These are phyloP conservation scores for Anniella stebbinsi DNA, from an alignment of 2,797 vertebrate species.

Conservation along the genomic window DNA sequence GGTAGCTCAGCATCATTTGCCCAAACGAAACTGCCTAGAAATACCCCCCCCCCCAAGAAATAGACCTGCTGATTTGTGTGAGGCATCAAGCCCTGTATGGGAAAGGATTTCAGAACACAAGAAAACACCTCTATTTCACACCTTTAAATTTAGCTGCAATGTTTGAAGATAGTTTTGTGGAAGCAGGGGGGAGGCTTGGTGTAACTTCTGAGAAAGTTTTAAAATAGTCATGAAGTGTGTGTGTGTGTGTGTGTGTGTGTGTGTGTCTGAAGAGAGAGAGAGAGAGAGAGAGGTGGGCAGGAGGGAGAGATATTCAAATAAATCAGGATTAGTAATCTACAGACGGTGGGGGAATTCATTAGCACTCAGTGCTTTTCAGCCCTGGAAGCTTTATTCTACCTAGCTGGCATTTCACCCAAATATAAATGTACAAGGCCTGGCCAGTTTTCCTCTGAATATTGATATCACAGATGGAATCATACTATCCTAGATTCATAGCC, in stretches of 20 bases:
- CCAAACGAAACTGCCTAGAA: no score
- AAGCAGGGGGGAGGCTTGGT: background rate
- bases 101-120: background rate
- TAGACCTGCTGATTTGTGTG: no score
- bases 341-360: constrained; percentile 48
- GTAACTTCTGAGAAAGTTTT: background rate
- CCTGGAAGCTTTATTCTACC: background rate
- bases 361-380: constrained; percentile 36
- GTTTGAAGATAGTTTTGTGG: background rate
- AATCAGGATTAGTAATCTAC: constrained; percentile 51
- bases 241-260: no score
- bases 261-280: no score
- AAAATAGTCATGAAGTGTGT: background rate
- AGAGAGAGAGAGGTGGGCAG: background rate
- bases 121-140: background rate
- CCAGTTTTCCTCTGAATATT: constrained; percentile 36
- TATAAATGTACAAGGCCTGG: constrained; percentile 28
- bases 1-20: no score
- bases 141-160: background rate
- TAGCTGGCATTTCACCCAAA: constrained; percentile 40
- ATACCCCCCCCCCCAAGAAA: no score
- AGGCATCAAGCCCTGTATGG: no score
- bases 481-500: constrained; percentile 14
- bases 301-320: constrained; percentile 33
- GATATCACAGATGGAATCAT: constrained; percentile 26